A percentile compares a stretch with the other conserved stretches of the same genome.
Evolutionary conservation across 2,797 vertebrate genomes (phyloP).

Genomic region (Valencia hispanica): DNA sequence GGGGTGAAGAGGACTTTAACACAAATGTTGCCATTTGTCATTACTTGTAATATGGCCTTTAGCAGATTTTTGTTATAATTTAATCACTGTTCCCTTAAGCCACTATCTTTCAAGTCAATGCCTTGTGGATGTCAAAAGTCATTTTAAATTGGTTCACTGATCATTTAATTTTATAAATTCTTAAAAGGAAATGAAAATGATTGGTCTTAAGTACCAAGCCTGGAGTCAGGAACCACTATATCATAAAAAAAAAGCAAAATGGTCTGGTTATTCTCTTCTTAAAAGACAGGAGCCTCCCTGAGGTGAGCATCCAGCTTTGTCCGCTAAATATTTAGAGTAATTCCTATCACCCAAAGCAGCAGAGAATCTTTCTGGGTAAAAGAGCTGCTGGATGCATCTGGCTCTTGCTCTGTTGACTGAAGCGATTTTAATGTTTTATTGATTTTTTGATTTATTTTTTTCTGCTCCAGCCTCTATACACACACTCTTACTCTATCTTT

Average conservation of each 20-base stretch:
- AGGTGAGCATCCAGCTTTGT: constrained; percentile 49
- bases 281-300: constrained; percentile 37
- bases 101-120: constrained; percentile 53
- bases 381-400: constrained; percentile 79
- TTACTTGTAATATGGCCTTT: constrained; percentile 52
- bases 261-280: constrained; percentile 34
- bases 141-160: constrained; percentile 62
- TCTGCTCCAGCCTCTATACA: constrained; percentile 72
- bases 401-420: constrained; percentile 85
- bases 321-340: constrained; percentile 61
- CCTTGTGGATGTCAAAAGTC: constrained; percentile 52
- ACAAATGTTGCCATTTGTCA: constrained; percentile 65
- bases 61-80: constrained; percentile 58
- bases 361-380: constrained; percentile 60
- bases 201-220: constrained; percentile 59
- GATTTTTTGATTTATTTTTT: constrained; percentile 85
- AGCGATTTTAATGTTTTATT: constrained; percentile 83
- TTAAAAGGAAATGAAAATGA: constrained; percentile 52
- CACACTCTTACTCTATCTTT: constrained; percentile 75
- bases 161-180: constrained; percentile 71
- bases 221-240: constrained; percentile 50
- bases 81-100: constrained; percentile 61
- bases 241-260: constrained; percentile 49
- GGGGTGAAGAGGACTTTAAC: constrained; percentile 44
- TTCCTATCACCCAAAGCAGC: constrained; percentile 53